Conservation (phyloP, 2,797 vertebrate species). For the Leptodactylus fallax region DNA sequence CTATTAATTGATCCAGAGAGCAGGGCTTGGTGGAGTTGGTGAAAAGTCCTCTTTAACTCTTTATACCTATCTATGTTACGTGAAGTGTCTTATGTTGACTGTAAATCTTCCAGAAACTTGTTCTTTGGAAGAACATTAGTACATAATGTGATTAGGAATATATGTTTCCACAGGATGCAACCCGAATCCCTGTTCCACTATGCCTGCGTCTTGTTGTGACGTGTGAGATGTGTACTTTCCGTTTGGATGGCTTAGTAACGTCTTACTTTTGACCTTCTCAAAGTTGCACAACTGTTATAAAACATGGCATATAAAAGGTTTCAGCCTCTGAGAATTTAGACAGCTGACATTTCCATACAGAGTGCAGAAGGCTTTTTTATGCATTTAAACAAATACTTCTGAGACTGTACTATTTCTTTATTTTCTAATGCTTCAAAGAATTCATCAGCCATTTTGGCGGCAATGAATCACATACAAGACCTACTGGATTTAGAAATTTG, state of each 20-base stretch:
- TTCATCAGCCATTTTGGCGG: background rate
- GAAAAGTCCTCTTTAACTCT: background rate
- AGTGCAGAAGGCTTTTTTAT: conserved; percentile 4
- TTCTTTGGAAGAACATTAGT: conserved; percentile 4
- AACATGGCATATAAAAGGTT: conserved; percentile 44
- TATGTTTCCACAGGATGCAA: conserved; percentile 25
- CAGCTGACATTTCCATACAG: conserved; percentile 47
- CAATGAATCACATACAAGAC: background rate
- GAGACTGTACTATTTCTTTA: background rate
- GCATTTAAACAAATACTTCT: conserved; percentile 6
- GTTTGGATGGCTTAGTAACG: conserved; percentile 20
- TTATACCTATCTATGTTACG: background rate
- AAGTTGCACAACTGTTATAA: conserved; percentile 45
- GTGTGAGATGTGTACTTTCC: conserved; percentile 44
- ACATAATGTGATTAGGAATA: conserved; percentile 23
- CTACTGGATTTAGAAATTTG: conserved; percentile 3
- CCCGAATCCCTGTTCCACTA: background rate
- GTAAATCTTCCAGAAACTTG: background rate
- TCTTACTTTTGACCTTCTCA: conserved; percentile 49
- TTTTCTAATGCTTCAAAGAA: background rate
- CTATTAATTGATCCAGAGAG: too few relatives aligned
- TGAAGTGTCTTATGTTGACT: background rate
- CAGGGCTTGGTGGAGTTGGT: too few relatives aligned
- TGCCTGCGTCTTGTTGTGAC: conserved; percentile 39
- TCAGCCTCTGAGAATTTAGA: conserved; percentile 15